Evolutionary conservation across 92 coral and sea anemone species (phyloP).

Genomic region (Epizoanthus fatuus): DNA sequence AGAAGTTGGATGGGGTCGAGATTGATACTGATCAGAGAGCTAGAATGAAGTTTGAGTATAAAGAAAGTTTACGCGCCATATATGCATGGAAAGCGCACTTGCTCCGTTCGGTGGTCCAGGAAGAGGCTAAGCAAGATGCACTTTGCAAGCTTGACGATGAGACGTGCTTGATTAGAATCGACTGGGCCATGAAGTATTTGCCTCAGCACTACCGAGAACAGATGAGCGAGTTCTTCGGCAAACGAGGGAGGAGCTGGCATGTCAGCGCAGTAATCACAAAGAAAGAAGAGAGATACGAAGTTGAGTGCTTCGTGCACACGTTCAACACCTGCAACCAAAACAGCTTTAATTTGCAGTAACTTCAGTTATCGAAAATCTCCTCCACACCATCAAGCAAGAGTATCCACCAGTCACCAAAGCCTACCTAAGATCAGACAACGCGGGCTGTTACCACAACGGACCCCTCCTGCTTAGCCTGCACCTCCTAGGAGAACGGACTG

Average conservation of each 20-base stretch:
- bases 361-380: slow-evolving; percentile 57
- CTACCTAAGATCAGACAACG: slow-evolving; percentile 67
- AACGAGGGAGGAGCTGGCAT: slow-evolving; percentile 65
- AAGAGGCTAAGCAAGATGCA: slow-evolving; percentile 68
- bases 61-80: slow-evolving; percentile 33
- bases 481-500: slow-evolving; percentile 23
- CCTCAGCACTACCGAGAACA: slow-evolving; percentile 57
- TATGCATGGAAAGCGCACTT: slow-evolving; percentile 65
- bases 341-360: slow-evolving; percentile 61
- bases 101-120: slow-evolving; percentile 47
- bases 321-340: slow-evolving; percentile 66
- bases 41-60: slow-evolving; percentile 46
- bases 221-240: slow-evolving; percentile 69
- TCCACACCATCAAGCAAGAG: slow-evolving; percentile 48
- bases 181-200: slow-evolving; percentile 68
- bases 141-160: slow-evolving; percentile 42
- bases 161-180: slow-evolving; percentile 51
- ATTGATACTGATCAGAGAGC: slow-evolving; percentile 37
- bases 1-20: slow-evolving; percentile 31
- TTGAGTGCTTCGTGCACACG: slow-evolving; percentile 73
- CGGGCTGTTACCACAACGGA: slow-evolving; percentile 67
- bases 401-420: slow-evolving; percentile 53
- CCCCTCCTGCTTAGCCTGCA: slow-evolving; percentile 58
- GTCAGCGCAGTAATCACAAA: slow-evolving; percentile 51
- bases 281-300: slow-evolving; percentile 47